Base-by-base conservation (phyloP, 2,888 invertebrate genomes). In the Halictus quadricinctus region DNA sequence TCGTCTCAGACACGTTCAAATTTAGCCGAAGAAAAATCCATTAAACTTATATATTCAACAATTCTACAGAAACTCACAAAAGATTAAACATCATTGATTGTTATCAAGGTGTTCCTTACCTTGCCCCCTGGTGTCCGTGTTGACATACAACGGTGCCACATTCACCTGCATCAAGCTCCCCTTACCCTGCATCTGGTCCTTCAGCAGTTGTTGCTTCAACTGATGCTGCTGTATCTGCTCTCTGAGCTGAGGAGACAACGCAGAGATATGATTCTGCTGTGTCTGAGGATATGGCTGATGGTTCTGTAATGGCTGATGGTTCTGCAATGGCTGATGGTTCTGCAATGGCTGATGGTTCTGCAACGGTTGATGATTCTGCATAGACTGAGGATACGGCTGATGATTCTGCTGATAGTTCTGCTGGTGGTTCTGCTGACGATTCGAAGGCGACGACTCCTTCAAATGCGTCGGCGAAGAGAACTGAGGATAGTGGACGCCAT, bases 101-200 rank as follows among this genome's bases (percentile, higher is more conserved):
- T n/a, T n/a, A n/a, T n/a, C n/a, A n/a, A n/a, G n/a, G n/a, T n/a
- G n/a, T n/a, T n/a, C n/a, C 36, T 81, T n/a, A 90, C 90, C 90
- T 84, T 80, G 75, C 12, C 69, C 69, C 36, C 90, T 88, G 3
- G 94, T 94, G 82, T 96, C 95, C 0, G 97, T 97, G 91, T 97
- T 97, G 54, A 97, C 97, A 91, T 97, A 97, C 15, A 97, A 93
- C 0, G 97, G 97, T 0, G 96, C 85, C 36, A 90, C 89, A 72
- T 88, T 91, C 48, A 83, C 82, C 78, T 93, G 93, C 74, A 92
- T 89, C 73, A 91, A 86, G 64, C 91, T 90, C 6, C 90, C 90
- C 76, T 93, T 94, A 43, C 94, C 94, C 76, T 94, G 94, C 92
- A 94, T 94, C 76, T 93, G 94, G 76, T 94, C 94, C 81, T 93